A percentile compares a stretch with the other conserved stretches of the same genome.
Conservation (phyloP, 2,113 vertebrate species). For the Cyprichromis sp. region DNA sequence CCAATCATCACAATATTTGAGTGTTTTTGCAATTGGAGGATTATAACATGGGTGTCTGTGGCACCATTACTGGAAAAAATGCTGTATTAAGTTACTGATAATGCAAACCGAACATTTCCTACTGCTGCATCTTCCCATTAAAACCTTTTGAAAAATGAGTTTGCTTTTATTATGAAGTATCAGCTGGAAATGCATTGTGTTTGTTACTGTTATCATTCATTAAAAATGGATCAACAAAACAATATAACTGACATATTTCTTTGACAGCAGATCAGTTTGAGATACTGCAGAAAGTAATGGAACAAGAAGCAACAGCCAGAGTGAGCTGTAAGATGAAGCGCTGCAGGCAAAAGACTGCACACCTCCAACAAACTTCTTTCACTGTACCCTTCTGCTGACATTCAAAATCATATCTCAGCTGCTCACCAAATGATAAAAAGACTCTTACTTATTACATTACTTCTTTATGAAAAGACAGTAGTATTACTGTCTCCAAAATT, state of each 20-base stretch:
- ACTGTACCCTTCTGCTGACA: not conserved
- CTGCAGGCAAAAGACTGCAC: not conserved
- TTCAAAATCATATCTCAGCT: not conserved
- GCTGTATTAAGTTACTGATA: not conserved
- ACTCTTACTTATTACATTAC: not conserved
- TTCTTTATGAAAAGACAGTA: not conserved
- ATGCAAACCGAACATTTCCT: not conserved
- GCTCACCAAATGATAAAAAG: not conserved
- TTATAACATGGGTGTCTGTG: not conserved
- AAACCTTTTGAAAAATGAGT: not conserved
- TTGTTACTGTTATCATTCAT: not conserved
- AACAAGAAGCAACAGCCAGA: not conserved
- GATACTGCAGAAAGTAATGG: not conserved
- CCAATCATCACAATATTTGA: not conserved
- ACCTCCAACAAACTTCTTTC: not conserved
- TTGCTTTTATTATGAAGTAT: not conserved
- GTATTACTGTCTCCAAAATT: not conserved
- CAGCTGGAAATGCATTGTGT: not conserved
- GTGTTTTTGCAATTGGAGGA: not conserved
- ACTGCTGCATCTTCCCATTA: not conserved
- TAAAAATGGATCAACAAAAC: not conserved
- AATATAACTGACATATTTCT: not conserved
- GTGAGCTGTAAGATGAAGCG: not conserved
- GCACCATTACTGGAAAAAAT: not conserved
- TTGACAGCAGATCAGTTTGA: not conserved